Percentiles rank a stretch among this genome's conserved stretches.
phyloP scores from a whole-genome alignment of 2,113 vertebrate genomes.

The Piprites chloris region DNA sequence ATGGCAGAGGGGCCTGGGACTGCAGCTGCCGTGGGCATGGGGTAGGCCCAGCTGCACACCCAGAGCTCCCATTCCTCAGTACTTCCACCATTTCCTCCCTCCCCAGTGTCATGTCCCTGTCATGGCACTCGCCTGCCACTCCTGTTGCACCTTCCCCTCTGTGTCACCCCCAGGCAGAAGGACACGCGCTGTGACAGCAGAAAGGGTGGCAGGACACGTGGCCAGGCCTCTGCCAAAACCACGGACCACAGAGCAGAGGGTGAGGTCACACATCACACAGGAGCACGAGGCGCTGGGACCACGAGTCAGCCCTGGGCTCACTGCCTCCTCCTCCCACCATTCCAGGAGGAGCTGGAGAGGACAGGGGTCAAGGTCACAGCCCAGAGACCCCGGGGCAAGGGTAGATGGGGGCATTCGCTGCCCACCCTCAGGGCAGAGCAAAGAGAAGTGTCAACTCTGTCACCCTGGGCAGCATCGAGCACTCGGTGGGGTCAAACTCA shows the following conservation, averaged over 20 bases:
- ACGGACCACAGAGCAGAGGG: accelerated
- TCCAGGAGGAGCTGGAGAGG: background rate
- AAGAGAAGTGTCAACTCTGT: background rate
- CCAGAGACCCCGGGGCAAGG: accelerated
- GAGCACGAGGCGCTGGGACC: background rate
- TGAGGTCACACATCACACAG: background rate
- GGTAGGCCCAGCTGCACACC: background rate
- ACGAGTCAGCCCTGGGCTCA: background rate
- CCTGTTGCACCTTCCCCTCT: background rate
- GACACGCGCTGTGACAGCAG: accelerated
- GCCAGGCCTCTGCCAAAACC: background rate
- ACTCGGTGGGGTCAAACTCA: background rate
- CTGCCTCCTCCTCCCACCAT: accelerated
- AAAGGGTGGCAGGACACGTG: background rate
- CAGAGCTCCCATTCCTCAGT: background rate
- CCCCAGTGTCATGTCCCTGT: background rate
- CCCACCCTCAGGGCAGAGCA: background rate
- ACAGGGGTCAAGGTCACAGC: background rate
- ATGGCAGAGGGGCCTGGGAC: accelerated
- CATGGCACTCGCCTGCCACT: background rate
- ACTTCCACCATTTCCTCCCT: background rate
- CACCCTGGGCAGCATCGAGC: background rate
- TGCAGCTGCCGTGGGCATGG: background rate
- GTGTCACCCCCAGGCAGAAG: background rate
- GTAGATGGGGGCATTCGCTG: background rate